phyloP scores from a whole-genome alignment of 2,888 invertebrate species.

The Caenorhabditis parvicauda region DNA sequence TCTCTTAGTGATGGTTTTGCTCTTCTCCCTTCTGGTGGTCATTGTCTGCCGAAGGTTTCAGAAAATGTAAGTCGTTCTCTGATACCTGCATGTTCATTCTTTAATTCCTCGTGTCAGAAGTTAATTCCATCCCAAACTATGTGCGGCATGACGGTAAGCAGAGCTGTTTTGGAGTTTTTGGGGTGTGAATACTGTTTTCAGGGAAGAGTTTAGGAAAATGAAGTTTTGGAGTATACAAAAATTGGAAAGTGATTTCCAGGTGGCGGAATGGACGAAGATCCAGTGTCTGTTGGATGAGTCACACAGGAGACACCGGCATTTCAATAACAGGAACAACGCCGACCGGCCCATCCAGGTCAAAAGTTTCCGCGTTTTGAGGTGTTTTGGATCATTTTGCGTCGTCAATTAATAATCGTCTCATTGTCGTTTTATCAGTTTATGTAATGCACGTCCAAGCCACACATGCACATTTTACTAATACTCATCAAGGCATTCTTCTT shows the following conservation, averaged over 20 bases:
- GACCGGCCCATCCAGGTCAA: conserved; percentile 22
- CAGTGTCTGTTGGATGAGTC: conserved; percentile 46
- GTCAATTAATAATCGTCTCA: too few relatives aligned
- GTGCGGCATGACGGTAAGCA: too few relatives aligned
- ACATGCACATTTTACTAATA: too few relatives aligned
- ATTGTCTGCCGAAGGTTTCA: conserved; percentile 34
- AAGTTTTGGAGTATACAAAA: not conserved
- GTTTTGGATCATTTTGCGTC: too few relatives aligned
- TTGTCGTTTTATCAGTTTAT: too few relatives aligned
- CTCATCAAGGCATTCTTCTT: too few relatives aligned
- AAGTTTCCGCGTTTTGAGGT: not conserved
- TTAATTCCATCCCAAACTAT: too few relatives aligned
- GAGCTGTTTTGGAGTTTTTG: too few relatives aligned
- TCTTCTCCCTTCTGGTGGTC: conserved; percentile 33
- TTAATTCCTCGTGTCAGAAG: not conserved
- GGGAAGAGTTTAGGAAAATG: too few relatives aligned
- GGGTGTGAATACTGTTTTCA: too few relatives aligned
- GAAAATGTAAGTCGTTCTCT: conserved; percentile 28
- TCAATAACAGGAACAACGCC: conserved; percentile 42
- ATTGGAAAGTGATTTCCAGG: conserved; percentile 9
- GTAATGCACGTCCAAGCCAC: too few relatives aligned
- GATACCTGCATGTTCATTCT: not conserved
- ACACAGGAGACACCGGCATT: conserved; percentile 42
- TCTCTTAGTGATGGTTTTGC: conserved; percentile 28
- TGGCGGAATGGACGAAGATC: conserved; percentile 29